These are phyloP conservation scores for Alectura lathami DNA, from an alignment of 2,113 vertebrate genomes.

Conservation along the genomic window DNA sequence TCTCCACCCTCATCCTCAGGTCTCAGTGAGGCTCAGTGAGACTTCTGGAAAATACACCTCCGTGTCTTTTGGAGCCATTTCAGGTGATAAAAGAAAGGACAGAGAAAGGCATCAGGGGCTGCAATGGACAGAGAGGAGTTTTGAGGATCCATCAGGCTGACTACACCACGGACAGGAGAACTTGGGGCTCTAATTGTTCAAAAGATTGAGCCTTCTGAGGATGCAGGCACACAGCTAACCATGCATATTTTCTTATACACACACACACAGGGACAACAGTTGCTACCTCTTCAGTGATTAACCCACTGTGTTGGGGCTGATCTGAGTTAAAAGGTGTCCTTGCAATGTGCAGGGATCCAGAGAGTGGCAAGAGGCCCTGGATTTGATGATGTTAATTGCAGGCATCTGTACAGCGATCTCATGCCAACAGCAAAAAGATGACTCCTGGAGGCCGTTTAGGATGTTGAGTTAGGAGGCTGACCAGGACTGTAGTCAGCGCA, in stretches of 20 bases:
- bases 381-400: neutral
- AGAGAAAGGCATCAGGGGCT: neutral
- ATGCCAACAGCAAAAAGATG: neutral
- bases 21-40: neutral
- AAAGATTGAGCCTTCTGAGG: neutral
- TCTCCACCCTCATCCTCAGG: neutral
- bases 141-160: neutral
- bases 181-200: neutral
- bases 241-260: neutral
- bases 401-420: neutral
- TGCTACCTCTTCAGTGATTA: neutral
- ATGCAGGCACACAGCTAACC: neutral
- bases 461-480: neutral
- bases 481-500: neutral
- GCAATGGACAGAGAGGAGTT: neutral
- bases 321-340: neutral
- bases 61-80: neutral
- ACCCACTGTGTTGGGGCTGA: neutral
- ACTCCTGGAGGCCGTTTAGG: neutral
- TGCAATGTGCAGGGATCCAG: neutral
- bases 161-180: neutral
- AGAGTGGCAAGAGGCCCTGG: neutral
- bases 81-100: neutral
- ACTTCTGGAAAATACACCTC: neutral
- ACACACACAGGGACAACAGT: accelerated